Evolutionary conservation across 2,888 invertebrate genomes (phyloP).

Genomic region (Clostera curtula): DNA sequence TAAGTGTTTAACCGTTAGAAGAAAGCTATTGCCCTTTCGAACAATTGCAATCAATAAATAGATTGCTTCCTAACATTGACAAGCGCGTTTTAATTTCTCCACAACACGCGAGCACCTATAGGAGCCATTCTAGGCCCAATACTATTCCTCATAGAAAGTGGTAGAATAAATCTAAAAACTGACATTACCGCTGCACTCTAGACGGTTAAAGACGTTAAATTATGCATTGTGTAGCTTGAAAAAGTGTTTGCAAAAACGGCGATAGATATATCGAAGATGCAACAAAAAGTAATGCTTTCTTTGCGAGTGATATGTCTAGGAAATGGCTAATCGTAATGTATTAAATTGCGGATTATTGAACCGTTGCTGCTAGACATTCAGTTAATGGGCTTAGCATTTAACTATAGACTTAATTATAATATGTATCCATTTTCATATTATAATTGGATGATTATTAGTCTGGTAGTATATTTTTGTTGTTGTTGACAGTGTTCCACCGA

Average conservation of each 20-base stretch:
- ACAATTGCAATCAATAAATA: constrained; percentile 14
- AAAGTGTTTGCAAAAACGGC: constrained; percentile 13
- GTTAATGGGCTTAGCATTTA: neutral
- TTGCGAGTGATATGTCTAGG: neutral
- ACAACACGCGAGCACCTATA: constrained; percentile 28
- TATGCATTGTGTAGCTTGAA: constrained; percentile 15
- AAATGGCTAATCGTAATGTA: neutral
- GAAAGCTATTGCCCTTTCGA: constrained; percentile 11
- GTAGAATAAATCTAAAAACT: constrained; percentile 16
- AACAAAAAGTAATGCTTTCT: neutral
- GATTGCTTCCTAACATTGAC: constrained; percentile 15
- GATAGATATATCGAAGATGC: constrained; percentile 19
- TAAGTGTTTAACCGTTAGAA: too few species aligned
- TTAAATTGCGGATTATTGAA: neutral
- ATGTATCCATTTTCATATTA: neutral
- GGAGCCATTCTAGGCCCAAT: constrained; percentile 20
- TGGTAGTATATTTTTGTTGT: too few species aligned
- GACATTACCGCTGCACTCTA: constrained; percentile 22
- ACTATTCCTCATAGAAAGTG: constrained; percentile 28
- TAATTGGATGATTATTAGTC: too few species aligned
- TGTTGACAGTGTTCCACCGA: too few species aligned
- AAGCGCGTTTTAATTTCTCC: constrained; percentile 18
- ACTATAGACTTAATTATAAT: neutral
- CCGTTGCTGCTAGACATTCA: neutral
- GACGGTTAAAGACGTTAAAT: constrained; percentile 17